Evolutionary conservation across 2,888 invertebrate species (phyloP).

Genomic region (Choreutis nemorana): DNA sequence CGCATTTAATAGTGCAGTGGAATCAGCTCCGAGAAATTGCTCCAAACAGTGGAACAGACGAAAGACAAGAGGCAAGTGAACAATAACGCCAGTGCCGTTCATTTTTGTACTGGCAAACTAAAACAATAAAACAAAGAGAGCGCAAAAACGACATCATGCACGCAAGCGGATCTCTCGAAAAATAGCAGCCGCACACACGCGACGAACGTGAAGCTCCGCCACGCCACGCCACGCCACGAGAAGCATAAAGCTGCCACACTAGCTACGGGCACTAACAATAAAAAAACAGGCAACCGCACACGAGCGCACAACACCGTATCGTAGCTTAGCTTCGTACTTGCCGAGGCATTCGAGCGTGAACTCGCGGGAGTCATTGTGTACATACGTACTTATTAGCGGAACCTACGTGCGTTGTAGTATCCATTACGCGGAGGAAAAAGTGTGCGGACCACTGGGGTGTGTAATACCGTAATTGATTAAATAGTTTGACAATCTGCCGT

Average conservation of each 20-base stretch:
- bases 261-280: slow-evolving; percentile 18
- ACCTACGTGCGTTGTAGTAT: slow-evolving; percentile 46
- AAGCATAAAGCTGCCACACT: slow-evolving; percentile 24
- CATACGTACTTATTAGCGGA: slow-evolving; percentile 29
- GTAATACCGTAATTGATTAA: slow-evolving; percentile 62
- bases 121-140: slow-evolving; percentile 54
- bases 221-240: slow-evolving; percentile 16
- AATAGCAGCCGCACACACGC: slow-evolving; percentile 40
- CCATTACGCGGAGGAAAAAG: slow-evolving; percentile 56
- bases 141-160: slow-evolving; percentile 44
- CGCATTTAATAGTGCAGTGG: slow-evolving; percentile 28
- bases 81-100: slow-evolving; percentile 45
- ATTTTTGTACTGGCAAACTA: slow-evolving; percentile 43
- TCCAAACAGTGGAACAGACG: slow-evolving; percentile 21
- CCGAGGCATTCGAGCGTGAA: slow-evolving; percentile 50
- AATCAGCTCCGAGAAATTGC: slow-evolving; percentile 27
- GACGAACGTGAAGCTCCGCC: no score
- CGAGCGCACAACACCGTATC: slow-evolving; percentile 22
- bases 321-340: slow-evolving; percentile 35
- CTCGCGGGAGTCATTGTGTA: slow-evolving; percentile 25
- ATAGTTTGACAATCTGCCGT: slow-evolving; percentile 42
- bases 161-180: slow-evolving; percentile 48
- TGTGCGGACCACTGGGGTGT: slow-evolving; percentile 45
- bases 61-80: slow-evolving; percentile 33
- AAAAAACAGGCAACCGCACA: slow-evolving; percentile 32